Evolutionary conservation across 2,888 invertebrate species (phyloP), one percentile per base, ranked within the genome.

Genomic region (Muscina levida): DNA sequence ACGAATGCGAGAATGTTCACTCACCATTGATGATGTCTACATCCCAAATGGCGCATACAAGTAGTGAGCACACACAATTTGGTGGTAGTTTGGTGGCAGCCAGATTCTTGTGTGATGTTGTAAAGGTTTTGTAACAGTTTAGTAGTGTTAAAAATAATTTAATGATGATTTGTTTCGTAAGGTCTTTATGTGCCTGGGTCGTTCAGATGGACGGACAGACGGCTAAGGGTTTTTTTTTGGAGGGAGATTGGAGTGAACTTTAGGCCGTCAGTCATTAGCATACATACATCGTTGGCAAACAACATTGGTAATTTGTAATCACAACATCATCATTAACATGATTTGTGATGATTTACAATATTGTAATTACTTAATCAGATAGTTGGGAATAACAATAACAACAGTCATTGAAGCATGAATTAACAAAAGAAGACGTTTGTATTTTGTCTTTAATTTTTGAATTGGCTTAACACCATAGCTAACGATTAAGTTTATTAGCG

Each of bases 71-170:
- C n/a, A n/a, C n/a, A n/a, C n/a, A n/a, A n/a, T n/a, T n/a, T n/a
- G n/a, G n/a, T n/a, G n/a, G n/a, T n/a, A n/a, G n/a, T n/a, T n/a
- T n/a, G n/a, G 3, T 31, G 8, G 8, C 4, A 31, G 3, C 31
- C 31, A 31, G 31, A 8, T 72, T 51, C 31, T 51, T 46, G 17
- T 66, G 10, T 8, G n/a, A 56, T 5, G 37, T 44, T 19, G 37
- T 71, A 53, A 15, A 19, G 2, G 0, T 46, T 48, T 72, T 72
- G 68, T 68, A 68, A 62, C 42, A 39, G 62, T 74, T 81, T 57
- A 75, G 17, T 59, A 65, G 81, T 72, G 81, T 81, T 77, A 77
- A 77, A 81, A 68, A 74, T 81, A 65, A 81, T 81, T 77, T 81
- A 72, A 81, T 81, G 74, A 77, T 77, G 77, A 81, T 81, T 81